Evolutionary conservation across 2,797 vertebrate species (phyloP).

Genomic region (Oryzias dopingdopingensis): DNA sequence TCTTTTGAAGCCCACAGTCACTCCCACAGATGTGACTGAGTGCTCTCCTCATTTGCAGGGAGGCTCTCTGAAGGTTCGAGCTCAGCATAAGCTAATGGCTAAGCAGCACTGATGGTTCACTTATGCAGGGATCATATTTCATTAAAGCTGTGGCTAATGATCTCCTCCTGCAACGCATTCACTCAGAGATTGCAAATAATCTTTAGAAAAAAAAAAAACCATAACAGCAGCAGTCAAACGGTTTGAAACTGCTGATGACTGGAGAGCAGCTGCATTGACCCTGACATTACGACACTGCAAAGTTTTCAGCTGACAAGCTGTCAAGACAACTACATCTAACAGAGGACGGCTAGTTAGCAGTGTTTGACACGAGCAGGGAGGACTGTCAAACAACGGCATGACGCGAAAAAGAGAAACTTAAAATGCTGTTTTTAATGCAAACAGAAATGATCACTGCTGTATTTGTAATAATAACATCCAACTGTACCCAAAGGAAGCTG

Average conservation of each 20-base stretch:
- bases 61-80: constrained; percentile 32
- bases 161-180: constrained; percentile 32
- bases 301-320: constrained; percentile 39
- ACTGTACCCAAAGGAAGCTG: constrained; percentile 79
- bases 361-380: constrained; percentile 6
- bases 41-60: constrained; percentile 25
- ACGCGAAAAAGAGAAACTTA: constrained; percentile 9
- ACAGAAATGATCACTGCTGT: constrained; percentile 3
- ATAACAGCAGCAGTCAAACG: constrained; percentile 19
- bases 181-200: constrained; percentile 12
- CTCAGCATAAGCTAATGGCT: constrained; percentile 41
- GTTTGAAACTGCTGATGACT: constrained; percentile 37
- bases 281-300: constrained; percentile 24
- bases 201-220: constrained; percentile 27
- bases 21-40: constrained; percentile 35
- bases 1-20: constrained; percentile 56
- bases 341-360: constrained; percentile 34
- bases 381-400: constrained; percentile 16
- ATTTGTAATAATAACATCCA: constrained; percentile 35
- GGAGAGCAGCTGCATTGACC: constrained; percentile 41
- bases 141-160: constrained; percentile 45
- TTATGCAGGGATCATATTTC: constrained; percentile 47
- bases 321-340: constrained; percentile 22
- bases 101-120: constrained; percentile 24
- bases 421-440: not conserved